Percentiles rank a stretch among this genome's conserved stretches.
Evolutionary conservation across 2,797 vertebrate species (phyloP).

Genomic region (Sciurus vulgaris): DNA sequence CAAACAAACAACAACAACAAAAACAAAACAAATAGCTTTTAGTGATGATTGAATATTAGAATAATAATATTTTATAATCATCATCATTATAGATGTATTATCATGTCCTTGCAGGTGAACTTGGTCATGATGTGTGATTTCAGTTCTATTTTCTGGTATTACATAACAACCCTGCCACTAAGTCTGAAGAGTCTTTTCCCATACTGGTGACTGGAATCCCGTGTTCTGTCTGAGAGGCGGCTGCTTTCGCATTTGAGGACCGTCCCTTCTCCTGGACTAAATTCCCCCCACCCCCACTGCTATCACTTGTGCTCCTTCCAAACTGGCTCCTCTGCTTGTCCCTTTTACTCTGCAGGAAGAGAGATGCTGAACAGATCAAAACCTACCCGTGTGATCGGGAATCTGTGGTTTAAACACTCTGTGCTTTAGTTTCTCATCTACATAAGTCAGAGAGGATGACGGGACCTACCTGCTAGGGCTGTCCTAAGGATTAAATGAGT

Average conservation of each 20-base stretch:
- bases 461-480: not conserved
- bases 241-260: not conserved
- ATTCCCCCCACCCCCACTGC: not conserved
- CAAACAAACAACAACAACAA: too few species aligned
- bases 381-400: not conserved
- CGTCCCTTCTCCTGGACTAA: not conserved
- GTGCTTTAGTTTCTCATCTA: not conserved
- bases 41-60: too few species aligned
- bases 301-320: not conserved
- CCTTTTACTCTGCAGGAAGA: not conserved
- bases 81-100: not conserved
- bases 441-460: not conserved
- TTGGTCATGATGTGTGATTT: not conserved
- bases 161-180: not conserved
- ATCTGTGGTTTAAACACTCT: not conserved
- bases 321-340: not conserved
- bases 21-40: too few species aligned
- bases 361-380: not conserved
- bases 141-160: not conserved
- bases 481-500: not conserved
- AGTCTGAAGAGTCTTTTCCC: not conserved
- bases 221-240: not conserved
- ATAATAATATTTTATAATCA: not conserved
- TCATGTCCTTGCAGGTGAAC: not conserved
- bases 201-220: not conserved